Base-by-base conservation (phyloP, 2,888 invertebrate genomes). In the Dasypolia templi region DNA sequence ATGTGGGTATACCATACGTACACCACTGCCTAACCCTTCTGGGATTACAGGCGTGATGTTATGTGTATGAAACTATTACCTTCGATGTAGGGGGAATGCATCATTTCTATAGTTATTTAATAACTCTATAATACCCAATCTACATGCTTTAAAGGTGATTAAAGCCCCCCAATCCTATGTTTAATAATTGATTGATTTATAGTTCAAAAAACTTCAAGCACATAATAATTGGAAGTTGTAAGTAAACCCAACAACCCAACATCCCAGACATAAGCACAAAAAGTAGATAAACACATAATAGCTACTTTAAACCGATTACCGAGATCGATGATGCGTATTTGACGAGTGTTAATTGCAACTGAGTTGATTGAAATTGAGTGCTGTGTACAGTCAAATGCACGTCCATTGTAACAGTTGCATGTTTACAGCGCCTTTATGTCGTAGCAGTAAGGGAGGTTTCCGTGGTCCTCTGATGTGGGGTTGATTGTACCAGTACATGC, bases 251-350 rank as follows among this genome's bases (percentile, higher is more conserved):
- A 68, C 29, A 42, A n/a, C 19, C 19, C 29, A 29, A 46, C 51
- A 49, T 32, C 61, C 26, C 32, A 46, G 62, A 26, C 19, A 46
- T 56, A 61, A 35, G 14, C 35, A 70, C 39, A 81, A 74, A 79
- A 74, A 70, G 12, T 68, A 81, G 46, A 75, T 74, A 81, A 78
- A 81, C 55, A 81, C 74, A 79, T 72, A 82, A 78, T 77, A 51
- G 75, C 65, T 78, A 82, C 79, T 68, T 58, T 79, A 51, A 58
- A 82, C 62, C 79, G 66, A 85, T 85, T 79, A 86, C 59, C 26
- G 61, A 70, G 77, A 83, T 81, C 75, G 78, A 80, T 85, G 83
- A 83, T 81, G 85, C 86, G 85, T 83, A 87, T 67, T 86, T 86
- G 83, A 86, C 81, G 83, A 87, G 51, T 78, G 61, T 59, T 87